Evolutionary conservation across 2,888 invertebrate species (phyloP).

Genomic region (Drosophila austrosaltans): DNA sequence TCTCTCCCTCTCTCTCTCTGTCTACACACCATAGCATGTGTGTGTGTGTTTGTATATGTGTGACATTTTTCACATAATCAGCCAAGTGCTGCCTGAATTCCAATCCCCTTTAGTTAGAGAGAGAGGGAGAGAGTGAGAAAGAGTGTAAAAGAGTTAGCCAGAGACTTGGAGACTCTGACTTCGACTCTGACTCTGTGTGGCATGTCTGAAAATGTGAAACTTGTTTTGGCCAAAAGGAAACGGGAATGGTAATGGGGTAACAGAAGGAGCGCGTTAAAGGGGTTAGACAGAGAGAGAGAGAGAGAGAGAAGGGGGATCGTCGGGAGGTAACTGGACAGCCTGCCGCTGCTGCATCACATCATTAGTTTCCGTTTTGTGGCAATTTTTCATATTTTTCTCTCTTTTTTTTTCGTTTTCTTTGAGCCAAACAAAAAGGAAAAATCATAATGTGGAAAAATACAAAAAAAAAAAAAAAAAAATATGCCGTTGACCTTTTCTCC

Average conservation of each 20-base stretch:
- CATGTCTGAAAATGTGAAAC: constrained; percentile 54
- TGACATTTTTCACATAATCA: constrained; percentile 81
- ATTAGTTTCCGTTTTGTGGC: constrained; percentile 81
- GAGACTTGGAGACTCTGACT: constrained; percentile 9
- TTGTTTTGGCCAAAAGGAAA: constrained; percentile 54
- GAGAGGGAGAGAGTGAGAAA: background rate
- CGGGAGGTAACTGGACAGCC: constrained; percentile 49
- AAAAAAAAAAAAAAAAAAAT: constrained; percentile 29
- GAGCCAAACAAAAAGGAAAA: background rate
- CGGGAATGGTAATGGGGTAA: constrained; percentile 39
- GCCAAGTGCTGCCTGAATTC: constrained; percentile 74
- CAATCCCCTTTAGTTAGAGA: constrained; percentile 54
- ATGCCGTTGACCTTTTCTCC: constrained; percentile 69
- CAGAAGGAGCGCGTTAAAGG: constrained; percentile 2
- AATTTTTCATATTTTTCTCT: constrained; percentile 69
- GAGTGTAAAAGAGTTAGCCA: background rate
- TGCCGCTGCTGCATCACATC: constrained; percentile 72
- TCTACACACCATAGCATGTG: constrained; percentile 16
- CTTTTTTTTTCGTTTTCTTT: constrained; percentile 52
- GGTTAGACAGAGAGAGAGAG: constrained; percentile 15
- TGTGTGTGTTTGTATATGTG: constrained; percentile 48
- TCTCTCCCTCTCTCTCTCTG: constrained; percentile 11
- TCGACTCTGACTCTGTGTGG: constrained; percentile 54
- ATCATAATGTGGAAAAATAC: background rate
- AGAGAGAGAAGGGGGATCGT: constrained; percentile 10